Evolutionary conservation across 2,797 vertebrate species (phyloP).

Genomic region (Chromobotia macracanthus): DNA sequence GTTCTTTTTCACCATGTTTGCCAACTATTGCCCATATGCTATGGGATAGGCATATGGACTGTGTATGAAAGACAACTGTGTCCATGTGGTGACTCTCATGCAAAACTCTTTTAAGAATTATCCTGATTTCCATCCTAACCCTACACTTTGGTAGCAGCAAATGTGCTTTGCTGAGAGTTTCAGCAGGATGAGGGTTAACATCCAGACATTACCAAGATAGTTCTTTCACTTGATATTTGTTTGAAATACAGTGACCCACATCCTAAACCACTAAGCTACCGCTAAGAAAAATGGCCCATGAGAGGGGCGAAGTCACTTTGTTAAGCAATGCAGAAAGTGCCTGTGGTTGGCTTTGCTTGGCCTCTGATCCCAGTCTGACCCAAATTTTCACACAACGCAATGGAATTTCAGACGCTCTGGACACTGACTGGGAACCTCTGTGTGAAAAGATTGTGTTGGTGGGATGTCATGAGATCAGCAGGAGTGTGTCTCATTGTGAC

Average conservation of each 20-base stretch:
- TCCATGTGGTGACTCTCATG: neutral
- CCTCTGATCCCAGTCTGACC: conserved; percentile 70
- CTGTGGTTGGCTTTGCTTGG: conserved; percentile 61
- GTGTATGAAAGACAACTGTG: neutral
- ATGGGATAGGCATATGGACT: neutral
- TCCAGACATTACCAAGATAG: neutral
- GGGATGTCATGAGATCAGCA: conserved; percentile 47
- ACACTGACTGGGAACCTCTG: conserved; percentile 59
- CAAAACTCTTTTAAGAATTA: neutral
- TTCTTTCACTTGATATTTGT: too few species aligned
- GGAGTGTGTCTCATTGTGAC: conserved; percentile 10
- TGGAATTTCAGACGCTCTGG: conserved; percentile 69
- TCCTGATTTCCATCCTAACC: neutral
- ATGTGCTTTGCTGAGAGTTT: neutral
- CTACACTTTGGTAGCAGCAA: neutral
- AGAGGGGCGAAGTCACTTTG: conserved; percentile 12
- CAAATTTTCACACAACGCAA: conserved; percentile 67
- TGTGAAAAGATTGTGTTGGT: conserved; percentile 63
- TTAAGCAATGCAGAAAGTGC: conserved; percentile 34
- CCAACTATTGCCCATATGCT: conserved; percentile 34
- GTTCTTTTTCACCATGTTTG: neutral
- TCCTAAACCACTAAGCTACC: conserved; percentile 15
- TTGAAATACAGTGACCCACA: neutral
- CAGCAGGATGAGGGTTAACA: neutral
- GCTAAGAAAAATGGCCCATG: conserved; percentile 20